phyloP scores from a whole-genome alignment of 2,888 invertebrate genomes.

The Melieria picta region DNA sequence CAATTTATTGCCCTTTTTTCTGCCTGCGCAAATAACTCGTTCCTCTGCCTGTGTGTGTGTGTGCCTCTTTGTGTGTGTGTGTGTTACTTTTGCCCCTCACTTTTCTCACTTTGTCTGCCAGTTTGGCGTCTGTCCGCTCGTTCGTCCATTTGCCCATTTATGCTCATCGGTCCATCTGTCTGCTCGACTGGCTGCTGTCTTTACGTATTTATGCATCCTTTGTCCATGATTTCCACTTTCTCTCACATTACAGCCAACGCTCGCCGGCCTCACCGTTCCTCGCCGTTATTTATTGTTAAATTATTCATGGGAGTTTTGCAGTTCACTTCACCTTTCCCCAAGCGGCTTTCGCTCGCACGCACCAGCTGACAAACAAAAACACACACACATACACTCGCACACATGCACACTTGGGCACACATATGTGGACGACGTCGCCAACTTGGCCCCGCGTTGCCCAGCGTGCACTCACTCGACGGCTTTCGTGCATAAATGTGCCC shows the following conservation, averaged over 20 bases:
- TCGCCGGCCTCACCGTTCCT: not conserved
- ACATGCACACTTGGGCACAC: not conserved
- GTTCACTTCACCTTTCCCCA: slow-evolving; percentile 57
- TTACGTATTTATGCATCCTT: slow-evolving; percentile 2
- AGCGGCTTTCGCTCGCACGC: not conserved
- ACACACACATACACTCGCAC: not conserved
- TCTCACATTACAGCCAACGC: not conserved
- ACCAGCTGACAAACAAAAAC: not conserved
- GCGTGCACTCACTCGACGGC: not conserved
- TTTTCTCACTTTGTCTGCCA: slow-evolving; percentile 1
- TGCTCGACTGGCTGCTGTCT: not conserved
- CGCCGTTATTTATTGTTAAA: slow-evolving; percentile 41
- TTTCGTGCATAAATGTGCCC: not conserved
- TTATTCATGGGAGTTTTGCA: slow-evolving; percentile 60
- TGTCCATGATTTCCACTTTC: slow-evolving; percentile 7
- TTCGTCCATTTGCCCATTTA: slow-evolving; percentile 1
- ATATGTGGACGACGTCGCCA: not conserved
- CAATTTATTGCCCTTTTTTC: slow-evolving; percentile 57
- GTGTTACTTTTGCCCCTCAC: not conserved
- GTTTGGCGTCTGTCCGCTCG: slow-evolving; percentile 1
- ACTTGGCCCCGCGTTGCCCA: not conserved
- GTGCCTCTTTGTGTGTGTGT: not conserved
- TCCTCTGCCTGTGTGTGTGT: not conserved
- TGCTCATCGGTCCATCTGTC: not conserved
- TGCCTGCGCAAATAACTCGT: slow-evolving; percentile 39